These are phyloP conservation scores for Drosophila buzzatii DNA, from an alignment of 2,888 invertebrate species.

Conservation along the genomic window DNA sequence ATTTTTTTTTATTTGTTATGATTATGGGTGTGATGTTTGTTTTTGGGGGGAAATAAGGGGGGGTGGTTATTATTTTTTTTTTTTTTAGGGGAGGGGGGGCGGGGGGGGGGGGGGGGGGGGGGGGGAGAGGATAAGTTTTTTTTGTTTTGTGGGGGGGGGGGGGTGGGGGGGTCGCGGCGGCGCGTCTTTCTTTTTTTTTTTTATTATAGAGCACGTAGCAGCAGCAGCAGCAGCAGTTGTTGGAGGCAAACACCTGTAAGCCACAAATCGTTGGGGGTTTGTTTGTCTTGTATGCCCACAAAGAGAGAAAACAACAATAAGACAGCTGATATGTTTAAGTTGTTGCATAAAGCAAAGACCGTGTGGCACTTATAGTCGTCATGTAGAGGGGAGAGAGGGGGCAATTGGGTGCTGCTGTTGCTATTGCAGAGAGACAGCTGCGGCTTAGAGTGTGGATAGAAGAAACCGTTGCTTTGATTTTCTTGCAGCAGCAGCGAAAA, in stretches of 20 bases:
- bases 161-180: no score
- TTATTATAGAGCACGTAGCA: conserved; percentile 12
- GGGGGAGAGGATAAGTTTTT: no score
- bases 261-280: conserved; percentile 72
- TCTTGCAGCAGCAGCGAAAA: conserved; percentile 48
- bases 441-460: conserved; percentile 55
- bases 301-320: conserved; percentile 39
- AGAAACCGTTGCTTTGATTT: conserved; percentile 74
- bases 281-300: conserved; percentile 30
- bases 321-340: conserved; percentile 73
- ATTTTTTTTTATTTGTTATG: no score
- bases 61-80: no score
- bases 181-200: not conserved
- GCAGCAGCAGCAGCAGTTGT: conserved; percentile 36
- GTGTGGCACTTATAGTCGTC: conserved; percentile 51
- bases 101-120: no score
- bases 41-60: no score
- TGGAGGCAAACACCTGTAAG: conserved; percentile 76
- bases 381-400: conserved; percentile 9
- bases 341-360: conserved; percentile 73
- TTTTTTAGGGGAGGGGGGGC: no score
- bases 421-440: conserved; percentile 27
- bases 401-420: conserved; percentile 5
- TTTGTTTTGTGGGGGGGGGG: no score
- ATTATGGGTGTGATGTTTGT: no score